phyloP scores from a whole-genome alignment of 2,888 invertebrate genomes.

The Sarcophaga carnaria region DNA sequence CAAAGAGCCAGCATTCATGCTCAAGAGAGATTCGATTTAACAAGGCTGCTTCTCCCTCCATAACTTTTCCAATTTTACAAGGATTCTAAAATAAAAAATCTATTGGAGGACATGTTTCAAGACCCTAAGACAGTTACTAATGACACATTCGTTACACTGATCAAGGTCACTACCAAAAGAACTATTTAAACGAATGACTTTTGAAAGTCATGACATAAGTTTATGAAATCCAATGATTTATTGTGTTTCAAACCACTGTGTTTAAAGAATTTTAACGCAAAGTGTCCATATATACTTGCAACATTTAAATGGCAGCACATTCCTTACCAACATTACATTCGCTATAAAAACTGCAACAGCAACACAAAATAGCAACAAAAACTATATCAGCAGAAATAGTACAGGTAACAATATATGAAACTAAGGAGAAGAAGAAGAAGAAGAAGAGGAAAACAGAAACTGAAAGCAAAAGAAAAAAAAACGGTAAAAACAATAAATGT shows the following conservation, averaged over 20 bases:
- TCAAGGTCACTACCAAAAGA: too few relatives aligned
- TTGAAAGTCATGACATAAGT: too few relatives aligned
- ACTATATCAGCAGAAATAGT: not conserved
- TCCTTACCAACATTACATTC: slow-evolving; percentile 6
- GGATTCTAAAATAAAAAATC: too few relatives aligned
- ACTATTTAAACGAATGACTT: too few relatives aligned
- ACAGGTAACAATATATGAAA: not conserved
- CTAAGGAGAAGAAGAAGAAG: not conserved
- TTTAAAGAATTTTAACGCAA: not conserved
- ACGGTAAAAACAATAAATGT: slow-evolving; percentile 51
- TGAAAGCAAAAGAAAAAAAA: not conserved
- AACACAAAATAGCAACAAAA: not conserved
- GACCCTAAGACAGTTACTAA: too few relatives aligned
- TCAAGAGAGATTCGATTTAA: too few relatives aligned
- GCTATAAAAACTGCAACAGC: not conserved
- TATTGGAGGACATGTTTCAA: too few relatives aligned
- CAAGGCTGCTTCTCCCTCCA: too few relatives aligned
- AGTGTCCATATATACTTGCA: slow-evolving; percentile 14
- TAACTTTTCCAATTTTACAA: too few relatives aligned
- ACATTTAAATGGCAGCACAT: slow-evolving; percentile 41
- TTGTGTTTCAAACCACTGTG: not conserved
- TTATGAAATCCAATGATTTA: too few relatives aligned
- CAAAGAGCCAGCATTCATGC: too few relatives aligned
- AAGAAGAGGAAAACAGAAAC: not conserved
- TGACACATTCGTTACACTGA: too few relatives aligned